Evolutionary conservation across 2,797 vertebrate genomes (phyloP).

Genomic region (Cyprinodon diabolis): DNA sequence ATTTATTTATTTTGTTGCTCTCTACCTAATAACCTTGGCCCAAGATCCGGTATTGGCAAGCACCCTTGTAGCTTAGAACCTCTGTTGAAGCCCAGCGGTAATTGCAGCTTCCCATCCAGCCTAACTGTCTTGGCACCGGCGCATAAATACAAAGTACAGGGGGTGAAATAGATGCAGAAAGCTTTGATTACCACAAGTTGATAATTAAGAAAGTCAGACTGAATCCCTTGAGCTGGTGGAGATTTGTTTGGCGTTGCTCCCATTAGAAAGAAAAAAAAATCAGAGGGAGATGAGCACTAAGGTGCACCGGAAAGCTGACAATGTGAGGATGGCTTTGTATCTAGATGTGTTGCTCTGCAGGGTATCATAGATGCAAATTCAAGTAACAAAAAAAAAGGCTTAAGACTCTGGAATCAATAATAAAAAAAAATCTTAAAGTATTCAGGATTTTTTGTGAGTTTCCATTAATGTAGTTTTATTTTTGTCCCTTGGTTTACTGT

Average conservation of each 20-base stretch:
- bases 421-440: not conserved
- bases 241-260: constrained; percentile 76
- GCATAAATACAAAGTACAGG: constrained; percentile 77
- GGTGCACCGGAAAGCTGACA: constrained; percentile 51
- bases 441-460: not conserved
- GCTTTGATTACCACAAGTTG: constrained; percentile 81
- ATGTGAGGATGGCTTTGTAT: constrained; percentile 17
- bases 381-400: not conserved
- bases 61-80: constrained; percentile 68
- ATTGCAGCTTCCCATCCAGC: constrained; percentile 78
- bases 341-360: not conserved
- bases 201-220: constrained; percentile 79
- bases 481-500: not conserved
- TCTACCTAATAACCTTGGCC: constrained; percentile 79
- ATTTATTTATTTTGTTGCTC: constrained; percentile 58
- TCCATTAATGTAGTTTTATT: not conserved
- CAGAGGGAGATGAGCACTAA: constrained; percentile 48
- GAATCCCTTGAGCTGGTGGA: constrained; percentile 75
- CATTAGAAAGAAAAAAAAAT: constrained; percentile 52
- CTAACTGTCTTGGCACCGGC: constrained; percentile 79
- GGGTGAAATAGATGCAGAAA: constrained; percentile 73
- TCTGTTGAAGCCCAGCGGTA: constrained; percentile 75
- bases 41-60: constrained; percentile 69
- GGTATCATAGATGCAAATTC: not conserved
- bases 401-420: not conserved